phyloP scores from a whole-genome alignment of 1,140 invertebrate genomes.

The Campoletis sonorensis region DNA sequence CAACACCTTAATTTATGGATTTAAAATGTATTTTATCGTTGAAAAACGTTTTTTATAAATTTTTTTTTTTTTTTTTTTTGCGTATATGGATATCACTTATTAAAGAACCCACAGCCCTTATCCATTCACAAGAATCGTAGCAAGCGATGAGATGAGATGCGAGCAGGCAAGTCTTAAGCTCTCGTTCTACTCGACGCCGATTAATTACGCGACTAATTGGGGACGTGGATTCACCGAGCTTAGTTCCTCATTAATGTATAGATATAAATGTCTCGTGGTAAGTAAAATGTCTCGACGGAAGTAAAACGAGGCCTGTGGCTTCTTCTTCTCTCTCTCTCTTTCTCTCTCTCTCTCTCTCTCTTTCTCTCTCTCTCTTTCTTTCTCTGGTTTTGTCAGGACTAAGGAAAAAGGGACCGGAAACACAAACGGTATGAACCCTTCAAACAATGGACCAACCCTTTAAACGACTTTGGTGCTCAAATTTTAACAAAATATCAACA shows the following conservation, averaged over 20 bases:
- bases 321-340: neutral
- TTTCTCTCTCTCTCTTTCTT: neutral
- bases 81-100: neutral
- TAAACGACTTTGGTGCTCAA: neutral
- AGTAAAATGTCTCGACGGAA: constrained; percentile 3
- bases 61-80: neutral
- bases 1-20: neutral
- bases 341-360: neutral
- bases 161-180: constrained; percentile 43
- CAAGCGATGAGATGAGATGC: constrained; percentile 14
- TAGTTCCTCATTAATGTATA: neutral
- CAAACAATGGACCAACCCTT: neutral
- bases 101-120: neutral
- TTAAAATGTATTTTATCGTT: neutral
- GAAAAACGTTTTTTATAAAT: neutral
- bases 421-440: neutral
- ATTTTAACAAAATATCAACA: neutral
- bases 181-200: constrained; percentile 28
- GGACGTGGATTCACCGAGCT: constrained; percentile 15
- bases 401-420: neutral
- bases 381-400: neutral
- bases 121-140: neutral
- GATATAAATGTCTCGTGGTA: neutral
- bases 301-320: neutral
- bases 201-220: constrained; percentile 45